A percentile compares a stretch with the other conserved stretches of the same genome.
phyloP scores from a whole-genome alignment of 1,140 invertebrate genomes.

The Ceratosolen solmsi region DNA sequence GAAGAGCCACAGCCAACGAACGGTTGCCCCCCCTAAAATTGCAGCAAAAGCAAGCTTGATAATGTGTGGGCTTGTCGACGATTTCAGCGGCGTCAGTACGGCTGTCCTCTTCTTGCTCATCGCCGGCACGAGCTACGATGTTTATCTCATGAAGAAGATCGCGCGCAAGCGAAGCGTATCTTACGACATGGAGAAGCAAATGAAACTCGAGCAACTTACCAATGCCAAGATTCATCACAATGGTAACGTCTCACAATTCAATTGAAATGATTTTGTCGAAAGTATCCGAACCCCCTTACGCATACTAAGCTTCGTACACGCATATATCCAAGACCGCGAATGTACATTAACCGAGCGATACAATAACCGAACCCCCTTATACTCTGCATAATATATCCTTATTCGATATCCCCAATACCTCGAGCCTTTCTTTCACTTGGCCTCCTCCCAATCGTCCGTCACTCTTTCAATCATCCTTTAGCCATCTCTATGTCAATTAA shows the following conservation, averaged over 20 bases:
- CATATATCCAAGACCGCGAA: not conserved
- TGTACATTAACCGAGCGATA: not conserved
- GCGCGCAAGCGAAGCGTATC: constrained; percentile 53
- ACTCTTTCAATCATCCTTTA: not conserved
- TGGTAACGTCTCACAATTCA: too few species aligned
- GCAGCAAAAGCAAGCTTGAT: not conserved
- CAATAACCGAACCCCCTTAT: not conserved
- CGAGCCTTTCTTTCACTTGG: not conserved
- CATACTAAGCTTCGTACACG: not conserved
- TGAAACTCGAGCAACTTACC: constrained; percentile 65
- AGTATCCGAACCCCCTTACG: not conserved
- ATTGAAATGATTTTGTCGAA: not conserved
- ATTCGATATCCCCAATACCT: not conserved
- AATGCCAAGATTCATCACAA: constrained; percentile 63
- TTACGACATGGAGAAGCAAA: constrained; percentile 69
- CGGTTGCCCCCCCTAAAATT: not conserved
- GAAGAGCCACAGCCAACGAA: too few species aligned
- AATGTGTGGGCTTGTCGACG: not conserved
- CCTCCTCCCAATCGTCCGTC: not conserved
- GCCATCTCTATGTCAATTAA: not conserved
- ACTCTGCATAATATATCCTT: not conserved
- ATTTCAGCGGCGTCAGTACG: constrained; percentile 76
- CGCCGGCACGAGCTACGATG: constrained; percentile 72
- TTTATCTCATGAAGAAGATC: constrained; percentile 65
- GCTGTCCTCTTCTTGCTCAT: constrained; percentile 76